Conservation (phyloP, 2,113 vertebrate genomes). For the Pandion haliaetus region DNA sequence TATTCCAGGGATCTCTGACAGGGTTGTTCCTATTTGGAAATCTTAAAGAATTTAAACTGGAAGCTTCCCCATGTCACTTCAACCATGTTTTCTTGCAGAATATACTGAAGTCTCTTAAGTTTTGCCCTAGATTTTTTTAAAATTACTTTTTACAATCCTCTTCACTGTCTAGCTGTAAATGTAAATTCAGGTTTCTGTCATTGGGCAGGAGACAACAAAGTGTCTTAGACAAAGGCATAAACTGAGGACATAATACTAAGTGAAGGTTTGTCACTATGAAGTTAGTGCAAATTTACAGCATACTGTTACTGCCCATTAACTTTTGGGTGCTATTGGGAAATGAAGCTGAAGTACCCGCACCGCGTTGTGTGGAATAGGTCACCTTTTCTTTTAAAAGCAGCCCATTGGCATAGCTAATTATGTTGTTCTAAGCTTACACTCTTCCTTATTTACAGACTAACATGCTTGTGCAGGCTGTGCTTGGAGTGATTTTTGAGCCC, state of each 20-base stretch:
- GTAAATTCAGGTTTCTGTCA: background rate
- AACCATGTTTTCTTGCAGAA: background rate
- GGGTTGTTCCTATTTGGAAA: background rate
- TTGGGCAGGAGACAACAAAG: background rate
- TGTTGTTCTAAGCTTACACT: background rate
- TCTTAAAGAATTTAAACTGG: background rate
- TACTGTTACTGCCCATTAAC: background rate
- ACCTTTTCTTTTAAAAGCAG: background rate
- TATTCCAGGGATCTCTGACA: background rate
- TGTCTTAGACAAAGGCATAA: background rate
- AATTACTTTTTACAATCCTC: background rate
- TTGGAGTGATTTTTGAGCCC: background rate
- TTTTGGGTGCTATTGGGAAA: background rate
- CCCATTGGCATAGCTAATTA: background rate
- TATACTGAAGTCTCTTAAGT: background rate
- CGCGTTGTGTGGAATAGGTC: background rate
- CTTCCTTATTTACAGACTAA: background rate
- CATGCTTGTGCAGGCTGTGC: background rate
- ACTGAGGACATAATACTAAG: background rate
- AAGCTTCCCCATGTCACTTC: background rate
- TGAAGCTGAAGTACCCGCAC: background rate
- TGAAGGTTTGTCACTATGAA: background rate
- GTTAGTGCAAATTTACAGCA: background rate
- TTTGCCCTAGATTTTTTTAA: background rate
- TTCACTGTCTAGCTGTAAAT: background rate